Evolutionary conservation across 2,113 vertebrate genomes (phyloP), one percentile per base, ranked within the genome.

Genomic region (Scomber colias): DNA sequence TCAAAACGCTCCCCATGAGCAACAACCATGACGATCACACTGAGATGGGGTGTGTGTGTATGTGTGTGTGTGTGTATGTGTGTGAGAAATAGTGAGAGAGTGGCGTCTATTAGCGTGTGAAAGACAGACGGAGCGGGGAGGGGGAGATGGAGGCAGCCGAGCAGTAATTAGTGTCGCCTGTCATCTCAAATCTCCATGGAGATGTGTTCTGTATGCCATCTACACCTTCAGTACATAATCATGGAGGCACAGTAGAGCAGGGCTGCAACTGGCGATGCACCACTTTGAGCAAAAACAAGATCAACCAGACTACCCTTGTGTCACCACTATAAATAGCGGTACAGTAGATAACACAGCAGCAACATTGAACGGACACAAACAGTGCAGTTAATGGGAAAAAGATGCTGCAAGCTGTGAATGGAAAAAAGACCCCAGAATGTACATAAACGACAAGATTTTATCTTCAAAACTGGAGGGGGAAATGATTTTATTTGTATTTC

Each of bases 161-260:
- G 79, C 81, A 61, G 65, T 88, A 91, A 93, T 93, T 92, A 92
- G 85, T 65, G 66, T 87, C 80, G 84, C 86, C 85, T 89, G 89
- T 93, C 90, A 82, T 84, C 85, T 71, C 75, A 81, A 75, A 92
- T 94, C 92, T 87, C 94, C 92, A 93, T 94, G 93, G 95, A 90
- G 93, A 95, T 73, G 79, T 65, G 83, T 73, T 89, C 75, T 85
- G 90, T 87, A 79, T 85, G 86, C 77, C 83, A 82, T 89, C 77
- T 77, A 81, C 83, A 89, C 76, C 83, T 91, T 86, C 51, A 51
- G 49, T 75, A 70, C 86, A 88, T 89, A 77, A 90, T 89, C 75
- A 71, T 40, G 49, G 62, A 87, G 74, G 70, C 82, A 67, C 79
- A 75, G 76, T 81, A 87, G 83, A 89, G 79, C 82, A 78, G 75